Conservation (phyloP, 2,888 invertebrate species). For the Ptychoptera contaminata region DNA sequence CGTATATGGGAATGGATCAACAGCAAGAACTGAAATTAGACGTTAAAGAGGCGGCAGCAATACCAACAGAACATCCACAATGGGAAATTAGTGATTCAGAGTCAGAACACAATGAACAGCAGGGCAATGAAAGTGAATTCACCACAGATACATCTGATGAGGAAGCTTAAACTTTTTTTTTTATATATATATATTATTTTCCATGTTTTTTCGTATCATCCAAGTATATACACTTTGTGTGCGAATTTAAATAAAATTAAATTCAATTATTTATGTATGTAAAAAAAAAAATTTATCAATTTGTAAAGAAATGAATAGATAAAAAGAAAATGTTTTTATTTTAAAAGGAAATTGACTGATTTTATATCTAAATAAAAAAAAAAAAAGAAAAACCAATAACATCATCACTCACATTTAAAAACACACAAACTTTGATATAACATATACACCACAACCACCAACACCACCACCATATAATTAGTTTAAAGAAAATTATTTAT, state of each 20-base stretch:
- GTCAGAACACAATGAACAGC: conserved; percentile 45
- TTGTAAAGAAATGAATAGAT: too few relatives aligned
- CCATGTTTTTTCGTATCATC: conserved; percentile 11
- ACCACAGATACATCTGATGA: conserved; percentile 49
- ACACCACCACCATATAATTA: too few relatives aligned
- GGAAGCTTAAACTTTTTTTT: conserved; percentile 32
- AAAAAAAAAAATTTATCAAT: too few relatives aligned
- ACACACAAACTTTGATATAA: too few relatives aligned
- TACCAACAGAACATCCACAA: conserved; percentile 88
- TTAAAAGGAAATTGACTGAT: too few relatives aligned
- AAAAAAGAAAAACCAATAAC: too few relatives aligned
- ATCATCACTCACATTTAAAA: too few relatives aligned
- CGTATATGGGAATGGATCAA: conserved; percentile 94
- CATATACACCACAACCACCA: too few relatives aligned
- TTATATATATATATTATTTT: conserved; percentile 21
- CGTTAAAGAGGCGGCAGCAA: conserved; percentile 87
- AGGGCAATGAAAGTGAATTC: conserved; percentile 47
- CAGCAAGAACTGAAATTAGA: conserved; percentile 91
- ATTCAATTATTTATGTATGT: too few relatives aligned
- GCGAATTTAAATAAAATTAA: conserved; percentile 15
- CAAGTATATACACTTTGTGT: conserved; percentile 14
- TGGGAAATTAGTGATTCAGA: conserved; percentile 95
- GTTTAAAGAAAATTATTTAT: too few relatives aligned
- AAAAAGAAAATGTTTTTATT: too few relatives aligned
- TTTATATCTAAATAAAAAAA: too few relatives aligned